Percentiles rank a stretch among this genome's conserved stretches.
These are phyloP conservation scores for Hyla sarda DNA, from an alignment of 2,113 vertebrate species.

Conservation along the genomic window DNA sequence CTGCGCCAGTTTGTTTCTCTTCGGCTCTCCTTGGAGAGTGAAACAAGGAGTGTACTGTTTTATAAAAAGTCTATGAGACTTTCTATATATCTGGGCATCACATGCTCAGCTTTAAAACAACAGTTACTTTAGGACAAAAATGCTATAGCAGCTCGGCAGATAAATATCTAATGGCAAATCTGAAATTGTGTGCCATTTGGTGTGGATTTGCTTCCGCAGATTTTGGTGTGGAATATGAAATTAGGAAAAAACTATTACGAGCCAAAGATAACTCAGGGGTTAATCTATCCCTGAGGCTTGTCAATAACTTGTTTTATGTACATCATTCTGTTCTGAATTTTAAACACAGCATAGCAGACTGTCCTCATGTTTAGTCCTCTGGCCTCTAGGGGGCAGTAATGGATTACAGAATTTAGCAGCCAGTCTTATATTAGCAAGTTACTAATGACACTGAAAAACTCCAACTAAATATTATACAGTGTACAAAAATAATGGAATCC, in stretches of 20 bases:
- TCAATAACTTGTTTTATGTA: background rate
- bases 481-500: background rate
- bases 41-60: too few species aligned
- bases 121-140: too few species aligned
- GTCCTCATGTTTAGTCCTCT: background rate
- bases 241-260: background rate
- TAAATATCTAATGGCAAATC: too few species aligned
- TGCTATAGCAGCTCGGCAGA: too few species aligned
- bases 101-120: too few species aligned
- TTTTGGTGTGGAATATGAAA: too few species aligned
- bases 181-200: too few species aligned
- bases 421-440: background rate
- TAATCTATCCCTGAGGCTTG: background rate
- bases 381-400: slow-evolving; percentile 22
- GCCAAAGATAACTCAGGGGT: background rate
- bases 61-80: too few species aligned
- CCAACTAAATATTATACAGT: background rate
- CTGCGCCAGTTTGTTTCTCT: too few species aligned
- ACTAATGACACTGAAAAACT: background rate
- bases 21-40: too few species aligned
- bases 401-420: background rate
- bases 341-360: background rate
- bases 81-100: too few species aligned
- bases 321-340: background rate
- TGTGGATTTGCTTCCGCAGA: too few species aligned